Base-by-base conservation (phyloP, 2,888 invertebrate genomes). In the Euplexia lucipara region DNA sequence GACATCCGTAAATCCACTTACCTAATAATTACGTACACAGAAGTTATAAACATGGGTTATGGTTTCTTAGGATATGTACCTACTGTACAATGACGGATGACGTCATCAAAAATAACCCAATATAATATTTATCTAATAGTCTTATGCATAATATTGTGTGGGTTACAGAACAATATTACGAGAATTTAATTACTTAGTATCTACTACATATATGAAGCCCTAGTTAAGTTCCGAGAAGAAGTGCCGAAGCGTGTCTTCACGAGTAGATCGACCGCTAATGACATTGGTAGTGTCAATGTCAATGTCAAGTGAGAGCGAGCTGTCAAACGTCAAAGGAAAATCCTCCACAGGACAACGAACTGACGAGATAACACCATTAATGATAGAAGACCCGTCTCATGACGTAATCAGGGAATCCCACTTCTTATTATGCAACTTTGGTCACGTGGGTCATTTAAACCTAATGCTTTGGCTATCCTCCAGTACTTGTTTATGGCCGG, bases 341-440 rank as follows among this genome's bases (percentile, higher is more conserved):
- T n/a, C 1, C 7, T 34, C 20, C 10, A 14, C 14, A 34, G 39
- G 47, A 10, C 47, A 67, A 34, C 16, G 48, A 54, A 34, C 47
- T 41, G 9, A 20, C 2, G 12, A 49, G 32, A 57, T 59, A 20
- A 58, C 35, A 34, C 47, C 20, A 49, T 44, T 57, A 60, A 52
- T 52, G 65, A 63, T 63, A 65, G 65, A 56, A 45, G 57, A 54
- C 39, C 37, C 48, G 54, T 52, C n/a, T 42, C 49, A 59, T 59
- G 56, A 60, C 68, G 62, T 54, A 60, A 71, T 68, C 74, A 73
- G 74, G 63, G 69, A 79, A 77, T 59, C 54, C 78, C 64, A 20
- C 34, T 41, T 41, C 48, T 56, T 58, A 78, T 41, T 66, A 78
- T 78, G 48, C 51, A 57, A 52, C 68, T 60, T 56, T 35, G 8